These are phyloP conservation scores for Tolypeutes matacus DNA, from an alignment of 2,797 vertebrate species.

Conservation along the genomic window DNA sequence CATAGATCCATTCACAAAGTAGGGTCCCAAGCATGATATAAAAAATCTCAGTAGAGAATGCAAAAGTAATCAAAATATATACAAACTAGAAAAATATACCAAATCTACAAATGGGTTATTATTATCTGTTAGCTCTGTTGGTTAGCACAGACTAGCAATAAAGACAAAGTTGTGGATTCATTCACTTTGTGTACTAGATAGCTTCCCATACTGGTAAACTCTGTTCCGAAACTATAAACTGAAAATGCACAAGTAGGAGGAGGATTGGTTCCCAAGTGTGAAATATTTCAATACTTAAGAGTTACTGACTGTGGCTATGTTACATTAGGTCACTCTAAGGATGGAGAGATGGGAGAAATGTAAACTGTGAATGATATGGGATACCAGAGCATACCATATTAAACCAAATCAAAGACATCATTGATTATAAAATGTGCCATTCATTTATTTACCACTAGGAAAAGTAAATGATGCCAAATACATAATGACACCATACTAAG, in stretches of 20 bases:
- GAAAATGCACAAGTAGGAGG: neutral
- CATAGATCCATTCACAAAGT: neutral
- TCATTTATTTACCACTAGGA: neutral
- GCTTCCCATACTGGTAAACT: neutral
- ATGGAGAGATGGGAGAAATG: neutral
- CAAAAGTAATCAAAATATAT: neutral
- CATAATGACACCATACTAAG: neutral
- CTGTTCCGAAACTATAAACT: neutral
- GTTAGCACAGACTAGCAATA: neutral
- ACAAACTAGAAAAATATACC: neutral
- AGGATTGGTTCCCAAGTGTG: neutral
- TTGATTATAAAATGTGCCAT: neutral
- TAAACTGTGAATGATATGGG: neutral
- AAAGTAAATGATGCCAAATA: conserved; percentile 22
- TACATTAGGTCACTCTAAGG: neutral
- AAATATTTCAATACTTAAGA: neutral
- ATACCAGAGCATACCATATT: neutral
- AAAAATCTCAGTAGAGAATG: neutral
- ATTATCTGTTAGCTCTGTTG: neutral
- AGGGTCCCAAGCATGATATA: neutral
- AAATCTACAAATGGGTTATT: neutral
- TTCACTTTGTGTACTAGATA: neutral
- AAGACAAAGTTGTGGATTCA: neutral
- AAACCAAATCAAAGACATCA: conserved; percentile 11
- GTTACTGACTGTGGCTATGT: neutral